Evolutionary conservation across 2,888 invertebrate genomes (phyloP).

Genomic region (Cerastis leucographa): DNA sequence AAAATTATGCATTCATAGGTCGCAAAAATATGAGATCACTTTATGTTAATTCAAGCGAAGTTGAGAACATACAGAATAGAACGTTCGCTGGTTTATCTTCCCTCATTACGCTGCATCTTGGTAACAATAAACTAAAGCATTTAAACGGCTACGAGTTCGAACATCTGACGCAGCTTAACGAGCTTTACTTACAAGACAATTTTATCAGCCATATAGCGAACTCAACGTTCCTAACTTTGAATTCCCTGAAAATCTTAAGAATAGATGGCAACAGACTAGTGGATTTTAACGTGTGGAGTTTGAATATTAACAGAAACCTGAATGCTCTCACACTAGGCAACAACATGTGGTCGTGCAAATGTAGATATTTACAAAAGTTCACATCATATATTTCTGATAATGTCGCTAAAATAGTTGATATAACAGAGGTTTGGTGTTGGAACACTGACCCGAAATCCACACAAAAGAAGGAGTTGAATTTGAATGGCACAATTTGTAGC

Average conservation of each 20-base stretch:
- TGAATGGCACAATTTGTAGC: slow-evolving; percentile 96
- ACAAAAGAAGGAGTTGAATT: slow-evolving; percentile 94
- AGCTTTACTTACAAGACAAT: slow-evolving; percentile 96
- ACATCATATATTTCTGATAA: slow-evolving; percentile 95
- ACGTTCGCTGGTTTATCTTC: slow-evolving; percentile 96
- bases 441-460: slow-evolving; percentile 92
- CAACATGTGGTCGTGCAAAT: slow-evolving; percentile 97
- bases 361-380: slow-evolving; percentile 96
- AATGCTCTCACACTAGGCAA: slow-evolving; percentile 94
- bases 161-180: slow-evolving; percentile 94
- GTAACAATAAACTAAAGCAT: slow-evolving; percentile 95
- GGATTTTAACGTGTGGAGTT: slow-evolving; percentile 94
- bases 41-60: slow-evolving; percentile 96
- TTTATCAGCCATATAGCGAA: slow-evolving; percentile 94
- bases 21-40: slow-evolving; percentile 96
- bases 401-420: slow-evolving; percentile 93
- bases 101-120: slow-evolving; percentile 95
- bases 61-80: slow-evolving; percentile 96
- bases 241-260: slow-evolving; percentile 94
- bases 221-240: slow-evolving; percentile 93
- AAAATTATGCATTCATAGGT: slow-evolving; percentile 97
- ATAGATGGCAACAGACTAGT: slow-evolving; percentile 96
- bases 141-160: slow-evolving; percentile 96
- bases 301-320: slow-evolving; percentile 92
- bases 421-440: slow-evolving; percentile 94